Evolutionary conservation across 2,888 invertebrate genomes (phyloP).

Genomic region (Eulithis prunata): DNA sequence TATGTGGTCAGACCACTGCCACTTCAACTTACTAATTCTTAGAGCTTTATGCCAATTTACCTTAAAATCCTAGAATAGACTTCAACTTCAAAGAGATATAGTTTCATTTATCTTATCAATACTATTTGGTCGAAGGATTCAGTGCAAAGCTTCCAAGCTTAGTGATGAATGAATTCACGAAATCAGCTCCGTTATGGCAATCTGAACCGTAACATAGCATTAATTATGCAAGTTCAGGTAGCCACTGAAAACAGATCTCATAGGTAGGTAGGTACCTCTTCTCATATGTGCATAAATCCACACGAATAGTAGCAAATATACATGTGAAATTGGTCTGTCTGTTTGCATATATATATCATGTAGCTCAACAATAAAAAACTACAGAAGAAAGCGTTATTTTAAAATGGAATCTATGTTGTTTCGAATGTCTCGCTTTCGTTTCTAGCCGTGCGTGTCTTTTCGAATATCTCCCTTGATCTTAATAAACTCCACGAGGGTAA

Average conservation of each 20-base stretch:
- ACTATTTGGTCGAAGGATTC: not conserved
- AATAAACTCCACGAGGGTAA: not conserved
- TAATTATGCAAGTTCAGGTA: constrained; percentile 33
- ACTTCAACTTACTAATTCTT: no score
- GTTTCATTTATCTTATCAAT: not conserved
- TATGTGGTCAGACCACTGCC: no score
- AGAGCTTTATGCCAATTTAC: no score
- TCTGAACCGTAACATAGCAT: constrained; percentile 13
- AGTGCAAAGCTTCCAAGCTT: not conserved
- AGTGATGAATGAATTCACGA: not conserved
- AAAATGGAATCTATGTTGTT: no score
- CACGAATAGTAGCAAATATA: not conserved
- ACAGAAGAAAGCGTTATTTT: no score
- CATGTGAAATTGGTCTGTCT: not conserved
- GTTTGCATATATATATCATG: not conserved
- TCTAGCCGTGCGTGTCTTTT: no score
- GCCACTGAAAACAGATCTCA: constrained; percentile 27
- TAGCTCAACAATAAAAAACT: no score
- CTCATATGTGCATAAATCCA: constrained; percentile 20
- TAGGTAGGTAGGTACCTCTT: constrained; percentile 11
- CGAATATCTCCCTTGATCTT: not conserved
- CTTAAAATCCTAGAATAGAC: no score
- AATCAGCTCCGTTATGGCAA: constrained; percentile 9
- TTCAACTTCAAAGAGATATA: no score
- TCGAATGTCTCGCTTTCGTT: no score